These are phyloP conservation scores for Drosophila imparisetae DNA, from an alignment of 2,888 invertebrate species.

Conservation along the genomic window DNA sequence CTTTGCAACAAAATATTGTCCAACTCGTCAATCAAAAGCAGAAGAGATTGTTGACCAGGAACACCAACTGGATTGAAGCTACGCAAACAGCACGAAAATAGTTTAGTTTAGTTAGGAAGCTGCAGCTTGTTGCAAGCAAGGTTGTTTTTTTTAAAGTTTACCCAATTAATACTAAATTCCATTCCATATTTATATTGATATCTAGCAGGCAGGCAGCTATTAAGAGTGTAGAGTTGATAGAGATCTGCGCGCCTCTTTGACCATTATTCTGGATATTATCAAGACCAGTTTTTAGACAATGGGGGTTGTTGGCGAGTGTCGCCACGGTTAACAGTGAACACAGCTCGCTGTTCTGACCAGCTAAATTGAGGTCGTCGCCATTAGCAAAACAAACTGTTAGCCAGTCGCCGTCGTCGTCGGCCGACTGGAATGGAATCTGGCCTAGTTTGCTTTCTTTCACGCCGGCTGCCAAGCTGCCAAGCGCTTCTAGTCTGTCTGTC, in stretches of 20 bases:
- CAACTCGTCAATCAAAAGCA: background rate
- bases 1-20: background rate
- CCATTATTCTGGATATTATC: constrained; percentile 2
- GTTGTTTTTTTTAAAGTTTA: constrained; percentile 2
- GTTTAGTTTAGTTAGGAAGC: constrained; percentile 2
- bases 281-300: constrained; percentile 14
- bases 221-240: background rate
- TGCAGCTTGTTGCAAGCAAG: background rate
- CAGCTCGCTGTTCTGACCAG: constrained; percentile 40
- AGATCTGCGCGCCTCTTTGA: background rate
- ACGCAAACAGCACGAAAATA: background rate
- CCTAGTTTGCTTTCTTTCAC: constrained; percentile 79
- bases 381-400: constrained; percentile 73
- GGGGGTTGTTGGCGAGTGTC: constrained; percentile 36
- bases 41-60: constrained; percentile 10
- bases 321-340: constrained; percentile 3
- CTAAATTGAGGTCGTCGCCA: constrained; percentile 58
- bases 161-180: constrained; percentile 11
- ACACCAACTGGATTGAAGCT: background rate
- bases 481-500: constrained; percentile 35
- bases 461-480: constrained; percentile 58
- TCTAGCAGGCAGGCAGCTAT: background rate
- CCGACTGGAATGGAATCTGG: constrained; percentile 75
- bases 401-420: constrained; percentile 57
- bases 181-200: constrained; percentile 7